A percentile compares a stretch with the other conserved stretches of the same genome.
Evolutionary conservation across 2,797 vertebrate genomes (phyloP).

Genomic region (Xerus rutilus): DNA sequence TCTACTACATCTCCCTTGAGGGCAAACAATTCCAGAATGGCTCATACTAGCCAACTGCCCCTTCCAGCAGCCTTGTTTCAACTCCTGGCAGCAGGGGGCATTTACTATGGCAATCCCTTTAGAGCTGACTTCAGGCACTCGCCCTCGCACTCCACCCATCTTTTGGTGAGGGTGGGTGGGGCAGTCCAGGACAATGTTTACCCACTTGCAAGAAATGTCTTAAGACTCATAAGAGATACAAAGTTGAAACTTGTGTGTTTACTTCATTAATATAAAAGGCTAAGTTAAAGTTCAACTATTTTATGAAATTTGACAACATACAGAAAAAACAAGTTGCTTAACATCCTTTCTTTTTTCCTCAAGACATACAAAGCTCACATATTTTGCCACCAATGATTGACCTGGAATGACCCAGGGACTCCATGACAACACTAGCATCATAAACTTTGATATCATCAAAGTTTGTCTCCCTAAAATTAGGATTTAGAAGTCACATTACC

Average conservation of each 20-base stretch:
- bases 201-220: not conserved
- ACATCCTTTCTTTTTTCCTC: not conserved
- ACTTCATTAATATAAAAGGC: not conserved
- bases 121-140: not conserved
- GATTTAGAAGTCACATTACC: not conserved
- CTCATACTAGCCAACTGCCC: not conserved
- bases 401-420: not conserved
- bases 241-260: not conserved
- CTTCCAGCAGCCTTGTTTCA: not conserved
- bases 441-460: not conserved
- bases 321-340: not conserved
- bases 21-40: not conserved
- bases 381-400: not conserved
- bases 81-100: not conserved
- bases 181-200: not conserved
- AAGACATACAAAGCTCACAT: not conserved
- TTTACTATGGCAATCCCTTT: not conserved
- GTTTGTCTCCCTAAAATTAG: conserved; percentile 33
- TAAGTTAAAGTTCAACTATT: not conserved
- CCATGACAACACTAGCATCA: not conserved
- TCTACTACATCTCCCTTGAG: not conserved
- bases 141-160: not conserved
- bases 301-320: not conserved
- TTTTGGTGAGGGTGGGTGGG: not conserved
- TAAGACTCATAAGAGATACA: not conserved